A percentile compares a stretch with the other conserved stretches of the same genome.
Evolutionary conservation across 2,888 invertebrate species (phyloP).

Genomic region (Drosophila flavopinicola): DNA sequence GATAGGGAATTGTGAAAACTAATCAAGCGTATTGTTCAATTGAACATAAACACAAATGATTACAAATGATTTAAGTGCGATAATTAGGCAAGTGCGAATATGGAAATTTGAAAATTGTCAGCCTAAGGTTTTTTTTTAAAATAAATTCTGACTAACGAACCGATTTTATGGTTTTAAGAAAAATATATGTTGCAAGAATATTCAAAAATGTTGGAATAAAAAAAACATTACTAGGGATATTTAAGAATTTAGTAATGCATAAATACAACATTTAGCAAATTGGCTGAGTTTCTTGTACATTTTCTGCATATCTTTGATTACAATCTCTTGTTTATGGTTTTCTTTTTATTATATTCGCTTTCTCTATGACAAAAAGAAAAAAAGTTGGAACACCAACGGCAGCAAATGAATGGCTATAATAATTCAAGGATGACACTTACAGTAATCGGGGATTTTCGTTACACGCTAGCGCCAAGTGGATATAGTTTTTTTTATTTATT

Average conservation of each 20-base stretch:
- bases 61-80: not conserved
- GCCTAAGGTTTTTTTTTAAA: too few species aligned
- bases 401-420: conserved; percentile 31
- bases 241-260: too few species aligned
- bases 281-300: too few species aligned
- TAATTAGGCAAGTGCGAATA: not conserved
- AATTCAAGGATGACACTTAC: conserved; percentile 51
- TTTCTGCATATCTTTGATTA: too few species aligned
- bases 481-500: conserved; percentile 18
- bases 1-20: conserved; percentile 15
- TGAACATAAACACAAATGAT: conserved; percentile 12
- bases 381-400: conserved; percentile 15
- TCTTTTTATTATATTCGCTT: not conserved
- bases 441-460: conserved; percentile 20
- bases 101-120: not conserved
- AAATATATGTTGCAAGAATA: too few species aligned
- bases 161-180: too few species aligned
- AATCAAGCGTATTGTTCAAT: conserved; percentile 36
- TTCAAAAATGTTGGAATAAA: too few species aligned
- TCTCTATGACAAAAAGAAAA: not conserved
- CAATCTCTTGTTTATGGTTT: conserved; percentile 1
- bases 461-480: not conserved
- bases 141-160: too few species aligned
- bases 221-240: too few species aligned
- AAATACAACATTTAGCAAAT: too few species aligned